Percentiles rank a stretch among this genome's conserved stretches.
These are phyloP conservation scores for Drosophila pruinosa DNA, from an alignment of 1,140 invertebrate species.

Conservation along the genomic window DNA sequence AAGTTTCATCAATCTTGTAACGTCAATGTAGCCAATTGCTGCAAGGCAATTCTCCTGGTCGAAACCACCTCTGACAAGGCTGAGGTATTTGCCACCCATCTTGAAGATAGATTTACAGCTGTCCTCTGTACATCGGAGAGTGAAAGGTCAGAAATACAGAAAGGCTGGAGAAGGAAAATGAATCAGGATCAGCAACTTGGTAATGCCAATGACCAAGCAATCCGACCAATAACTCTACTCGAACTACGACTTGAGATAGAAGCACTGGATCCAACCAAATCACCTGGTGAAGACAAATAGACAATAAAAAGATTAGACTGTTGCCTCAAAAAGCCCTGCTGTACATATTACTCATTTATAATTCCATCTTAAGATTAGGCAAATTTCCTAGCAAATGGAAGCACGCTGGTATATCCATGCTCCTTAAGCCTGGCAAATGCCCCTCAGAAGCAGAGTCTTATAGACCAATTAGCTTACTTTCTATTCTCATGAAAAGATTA, in stretches of 20 bases:
- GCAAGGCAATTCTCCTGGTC: background rate
- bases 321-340: no score
- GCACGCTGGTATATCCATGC: no score
- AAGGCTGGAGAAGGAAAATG: background rate
- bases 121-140: background rate
- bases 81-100: background rate
- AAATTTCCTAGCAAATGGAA: no score
- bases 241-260: background rate
- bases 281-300: no score
- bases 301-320: no score
- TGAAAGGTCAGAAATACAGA: background rate
- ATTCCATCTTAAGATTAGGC: no score
- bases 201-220: background rate
- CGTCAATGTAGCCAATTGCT: background rate
- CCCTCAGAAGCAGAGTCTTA: no score
- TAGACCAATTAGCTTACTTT: no score
- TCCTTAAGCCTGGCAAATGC: no score
- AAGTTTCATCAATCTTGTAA: background rate
- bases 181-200: background rate
- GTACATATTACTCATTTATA: no score
- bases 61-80: background rate
- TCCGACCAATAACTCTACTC: background rate
- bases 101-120: background rate
- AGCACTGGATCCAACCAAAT: no score
- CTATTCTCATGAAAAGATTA: no score